Evolutionary conservation across 2,888 invertebrate genomes (phyloP), one percentile per base, ranked within the genome.

Genomic region (Andricus quercusramuli): DNA sequence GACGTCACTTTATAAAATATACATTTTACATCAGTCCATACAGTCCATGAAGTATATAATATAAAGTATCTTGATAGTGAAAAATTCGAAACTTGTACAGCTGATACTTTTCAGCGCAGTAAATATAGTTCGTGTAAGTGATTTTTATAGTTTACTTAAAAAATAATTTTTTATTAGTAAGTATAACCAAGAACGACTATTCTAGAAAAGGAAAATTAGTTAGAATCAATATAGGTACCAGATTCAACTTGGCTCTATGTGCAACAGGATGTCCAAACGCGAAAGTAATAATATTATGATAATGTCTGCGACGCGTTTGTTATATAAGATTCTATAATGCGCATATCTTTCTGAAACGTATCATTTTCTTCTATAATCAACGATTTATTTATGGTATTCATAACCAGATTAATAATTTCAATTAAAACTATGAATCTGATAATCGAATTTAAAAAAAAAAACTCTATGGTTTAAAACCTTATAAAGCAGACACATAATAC

Each of bases 191-290:
- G 13, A 44, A 47, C 29, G 47, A 47, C 13, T 51, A 32, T 56
- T 74, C 25, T 56, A 47, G 29, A 70, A 47, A 3, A 22, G 25
- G 13, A 56, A 6, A 47, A 56, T 74, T 74, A 74, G 56, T 74
- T 74, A 29, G 13, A 74, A 74, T 74, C 32, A 70, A 51, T 56
- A 56, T 62, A 13, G 11, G 13, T 56, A 74, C 29, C 51, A 25
- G 17, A 47, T 70, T 70, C 11, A 70, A 47, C 17, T 70, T 70
- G 25, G 20, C 25, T 70, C 6, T 51, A 32, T 74, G 70, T 51
- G 56, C 29, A 74, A 74, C 51, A 20, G 29, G 51, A 74, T 32
- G 13, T 32, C 22, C 13, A 74, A 25, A 37, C 37, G 25, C 25
- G 66, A 66, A 51, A 70, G 29, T n/a, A n/a, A n/a, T 70, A 51